Evolutionary conservation across 2,113 vertebrate genomes (phyloP).

Genomic region (Python bivittatus): DNA sequence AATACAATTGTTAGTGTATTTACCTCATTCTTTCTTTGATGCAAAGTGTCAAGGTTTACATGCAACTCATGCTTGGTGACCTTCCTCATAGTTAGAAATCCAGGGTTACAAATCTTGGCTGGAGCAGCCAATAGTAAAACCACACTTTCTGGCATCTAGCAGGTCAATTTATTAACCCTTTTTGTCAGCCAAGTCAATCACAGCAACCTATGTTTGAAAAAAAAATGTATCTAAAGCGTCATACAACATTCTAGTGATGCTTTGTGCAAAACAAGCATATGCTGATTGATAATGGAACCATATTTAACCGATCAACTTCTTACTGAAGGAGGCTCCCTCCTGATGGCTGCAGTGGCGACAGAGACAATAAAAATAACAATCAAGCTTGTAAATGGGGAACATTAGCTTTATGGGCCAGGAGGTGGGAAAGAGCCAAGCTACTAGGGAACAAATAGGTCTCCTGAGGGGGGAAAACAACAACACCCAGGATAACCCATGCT

Average conservation of each 20-base stretch:
- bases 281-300: conserved; percentile 77
- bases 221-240: conserved; percentile 73
- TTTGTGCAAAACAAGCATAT: conserved; percentile 79
- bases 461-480: conserved; percentile 23
- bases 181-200: conserved; percentile 74
- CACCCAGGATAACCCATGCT: conserved; percentile 49
- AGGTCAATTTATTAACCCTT: conserved; percentile 79
- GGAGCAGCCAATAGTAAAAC: conserved; percentile 69
- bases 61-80: conserved; percentile 27
- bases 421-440: conserved; percentile 39
- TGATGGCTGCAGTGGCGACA: conserved; percentile 59
- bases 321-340: conserved; percentile 56
- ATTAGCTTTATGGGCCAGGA: conserved; percentile 30
- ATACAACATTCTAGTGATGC: conserved; percentile 78
- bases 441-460: conserved; percentile 43
- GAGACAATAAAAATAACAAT: conserved; percentile 39
- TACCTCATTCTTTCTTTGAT: background rate
- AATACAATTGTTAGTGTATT: conserved; percentile 13
- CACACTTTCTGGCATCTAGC: conserved; percentile 70
- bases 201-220: conserved; percentile 75
- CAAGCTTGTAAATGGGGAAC: conserved; percentile 34
- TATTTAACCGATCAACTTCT: conserved; percentile 75
- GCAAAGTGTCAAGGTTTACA: background rate
- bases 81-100: conserved; percentile 43
- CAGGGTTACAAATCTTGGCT: conserved; percentile 61